Evolutionary conservation across 2,888 invertebrate genomes (phyloP).

Genomic region (Stratiomys singularior): DNA sequence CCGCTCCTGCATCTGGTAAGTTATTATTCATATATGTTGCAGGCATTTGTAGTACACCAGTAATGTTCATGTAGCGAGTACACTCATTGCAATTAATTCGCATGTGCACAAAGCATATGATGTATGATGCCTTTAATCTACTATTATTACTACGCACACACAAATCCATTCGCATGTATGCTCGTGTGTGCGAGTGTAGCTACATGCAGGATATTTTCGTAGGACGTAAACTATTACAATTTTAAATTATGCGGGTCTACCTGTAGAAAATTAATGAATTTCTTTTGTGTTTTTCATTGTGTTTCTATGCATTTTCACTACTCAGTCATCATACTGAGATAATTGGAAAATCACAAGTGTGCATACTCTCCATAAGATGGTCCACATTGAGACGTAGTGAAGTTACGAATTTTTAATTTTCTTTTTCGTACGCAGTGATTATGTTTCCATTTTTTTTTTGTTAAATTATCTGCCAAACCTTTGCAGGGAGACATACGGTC

Average conservation of each 20-base stretch:
- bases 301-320: no score
- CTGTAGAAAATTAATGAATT: slow-evolving; percentile 20
- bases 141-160: neutral
- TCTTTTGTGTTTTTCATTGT: neutral
- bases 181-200: no score
- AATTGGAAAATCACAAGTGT: no score
- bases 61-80: neutral
- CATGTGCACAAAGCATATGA: neutral
- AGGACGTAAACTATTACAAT: neutral
- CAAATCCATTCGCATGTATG: no score
- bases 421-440: no score
- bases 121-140: neutral
- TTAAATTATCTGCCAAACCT: no score
- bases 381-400: no score
- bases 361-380: no score
- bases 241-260: slow-evolving; percentile 13
- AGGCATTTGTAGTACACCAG: neutral
- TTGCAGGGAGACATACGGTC: no score
- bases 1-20: neutral
- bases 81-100: neutral
- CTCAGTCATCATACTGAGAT: no score
- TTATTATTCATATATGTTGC: neutral
- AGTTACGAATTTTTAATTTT: no score
- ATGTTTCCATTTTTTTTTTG: no score
- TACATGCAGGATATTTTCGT: neutral